phyloP scores from a whole-genome alignment of 2,888 invertebrate genomes.

The Heliconius hortense region DNA sequence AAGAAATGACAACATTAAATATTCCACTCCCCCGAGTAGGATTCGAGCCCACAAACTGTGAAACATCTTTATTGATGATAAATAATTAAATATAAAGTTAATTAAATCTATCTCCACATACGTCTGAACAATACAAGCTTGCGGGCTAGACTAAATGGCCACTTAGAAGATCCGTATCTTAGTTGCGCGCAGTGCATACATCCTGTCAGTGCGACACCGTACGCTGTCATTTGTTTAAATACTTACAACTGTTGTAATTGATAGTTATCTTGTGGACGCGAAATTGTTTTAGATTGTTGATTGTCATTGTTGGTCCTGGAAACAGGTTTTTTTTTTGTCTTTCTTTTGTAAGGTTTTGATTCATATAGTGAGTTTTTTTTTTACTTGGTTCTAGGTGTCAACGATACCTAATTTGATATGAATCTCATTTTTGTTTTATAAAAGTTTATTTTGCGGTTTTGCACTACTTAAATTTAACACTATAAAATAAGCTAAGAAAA shows the following conservation, averaged over 20 bases:
- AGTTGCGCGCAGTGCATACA: conserved; percentile 30
- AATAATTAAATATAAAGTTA: not conserved
- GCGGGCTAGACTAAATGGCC: conserved; percentile 17
- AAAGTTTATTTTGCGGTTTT: no score
- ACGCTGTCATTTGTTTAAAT: conserved; percentile 26
- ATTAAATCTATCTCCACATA: not conserved
- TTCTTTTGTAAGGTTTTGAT: no score
- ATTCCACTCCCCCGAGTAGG: no score
- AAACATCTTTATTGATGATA: not conserved
- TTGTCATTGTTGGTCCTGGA: not conserved
- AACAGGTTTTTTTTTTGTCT: not conserved
- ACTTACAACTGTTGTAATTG: conserved; percentile 20
- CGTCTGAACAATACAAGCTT: conserved; percentile 15
- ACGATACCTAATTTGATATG: no score
- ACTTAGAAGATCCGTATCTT: conserved; percentile 28
- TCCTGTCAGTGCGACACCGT: conserved; percentile 26
- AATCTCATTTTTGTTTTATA: no score
- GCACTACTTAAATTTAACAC: no score
- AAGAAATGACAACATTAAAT: no score
- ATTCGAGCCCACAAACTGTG: not conserved
- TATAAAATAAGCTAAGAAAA: no score
- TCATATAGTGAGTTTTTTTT: no score
- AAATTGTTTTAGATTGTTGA: conserved; percentile 6
- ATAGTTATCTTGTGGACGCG: conserved; percentile 9
- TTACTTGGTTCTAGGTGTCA: no score